Conservation (phyloP, 2,113 vertebrate genomes). For the Paramormyrops kingsleyae region DNA sequence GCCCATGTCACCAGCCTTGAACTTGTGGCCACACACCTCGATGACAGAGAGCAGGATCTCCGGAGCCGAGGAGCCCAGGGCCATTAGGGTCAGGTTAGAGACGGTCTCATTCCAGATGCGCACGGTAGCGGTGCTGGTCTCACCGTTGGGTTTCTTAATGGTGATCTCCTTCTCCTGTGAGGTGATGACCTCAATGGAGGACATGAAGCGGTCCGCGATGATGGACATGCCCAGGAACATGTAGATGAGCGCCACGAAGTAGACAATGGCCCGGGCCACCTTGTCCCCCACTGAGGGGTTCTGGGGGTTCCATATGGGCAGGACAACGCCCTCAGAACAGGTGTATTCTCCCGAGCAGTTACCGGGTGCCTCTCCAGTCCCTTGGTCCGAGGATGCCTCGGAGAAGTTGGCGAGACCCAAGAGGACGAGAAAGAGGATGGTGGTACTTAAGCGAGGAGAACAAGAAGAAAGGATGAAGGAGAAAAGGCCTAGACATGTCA, state of each 20-base stretch:
- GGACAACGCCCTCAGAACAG: constrained; percentile 69
- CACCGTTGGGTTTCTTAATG: constrained; percentile 71
- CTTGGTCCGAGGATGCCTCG: constrained; percentile 38
- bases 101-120: constrained; percentile 79
- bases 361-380: neutral
- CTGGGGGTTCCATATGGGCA: constrained; percentile 74
- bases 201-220: constrained; percentile 78
- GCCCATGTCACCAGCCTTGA: constrained; percentile 67
- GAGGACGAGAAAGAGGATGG: constrained; percentile 48
- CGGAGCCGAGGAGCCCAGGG: constrained; percentile 70
- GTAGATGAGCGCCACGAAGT: constrained; percentile 75
- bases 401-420: constrained; percentile 46
- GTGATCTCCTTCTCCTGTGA: constrained; percentile 77
- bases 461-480: constrained; percentile 28
- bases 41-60: constrained; percentile 78
- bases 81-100: constrained; percentile 77
- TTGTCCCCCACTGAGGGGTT: constrained; percentile 74
- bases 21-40: constrained; percentile 70
- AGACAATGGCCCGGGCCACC: constrained; percentile 74
- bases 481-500: constrained; percentile 37
- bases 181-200: constrained; percentile 79
- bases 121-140: constrained; percentile 68
- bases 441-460: constrained; percentile 34
- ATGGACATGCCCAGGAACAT: constrained; percentile 83
- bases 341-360: constrained; percentile 59